Evolutionary conservation across 2,797 vertebrate genomes (phyloP), one percentile per base, ranked within the genome.

Genomic region (Leuciscus waleckii): DNA sequence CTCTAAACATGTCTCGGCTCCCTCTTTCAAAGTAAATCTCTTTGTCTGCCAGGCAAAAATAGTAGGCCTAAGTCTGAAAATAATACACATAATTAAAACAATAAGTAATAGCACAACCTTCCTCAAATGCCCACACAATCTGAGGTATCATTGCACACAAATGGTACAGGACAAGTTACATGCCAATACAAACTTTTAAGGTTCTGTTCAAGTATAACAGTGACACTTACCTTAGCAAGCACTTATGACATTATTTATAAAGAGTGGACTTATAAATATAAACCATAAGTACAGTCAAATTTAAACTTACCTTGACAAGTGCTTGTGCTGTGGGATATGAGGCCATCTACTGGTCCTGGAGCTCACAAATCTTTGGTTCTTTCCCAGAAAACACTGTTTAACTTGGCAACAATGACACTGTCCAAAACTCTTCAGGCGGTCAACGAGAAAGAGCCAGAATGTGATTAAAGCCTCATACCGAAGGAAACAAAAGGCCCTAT

Each of bases 271-370:
- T 21, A 41, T 13, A 39, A 70, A 51, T 39, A 11, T 46, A 46
- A 46, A 41, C n/a, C 16, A 41, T 23, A 29, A 21, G 13, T 39
- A 70, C 9, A 67, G 17, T 54, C 37, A 35, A 58, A 29, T 32
- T 58, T 43, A 35, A 58, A 29, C 23, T 58, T 58, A 35, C 39
- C 23, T 51, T 85, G 35, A 70, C 11, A 1, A 16, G 70, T 54
- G 23, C 26, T 63, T 49, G 65, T 83, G 67, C 19, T 29, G 14
- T 77, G 69, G 82, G 46, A 56, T 83, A 46, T 80, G 81, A 84
- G 80, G 81, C 85, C 88, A 81, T 85, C 89, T 88, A 70, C 85
- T 88, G 86, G 84, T 65, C 23, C 58, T 74, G 56, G 58, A 67
- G 51, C 26, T 29, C 39, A 16, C 4, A 56, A 14, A 29, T 37